A percentile compares a stretch with the other conserved stretches of the same genome.
Conservation (phyloP, 1,140 invertebrate species). For the Drosophila cardini region DNA sequence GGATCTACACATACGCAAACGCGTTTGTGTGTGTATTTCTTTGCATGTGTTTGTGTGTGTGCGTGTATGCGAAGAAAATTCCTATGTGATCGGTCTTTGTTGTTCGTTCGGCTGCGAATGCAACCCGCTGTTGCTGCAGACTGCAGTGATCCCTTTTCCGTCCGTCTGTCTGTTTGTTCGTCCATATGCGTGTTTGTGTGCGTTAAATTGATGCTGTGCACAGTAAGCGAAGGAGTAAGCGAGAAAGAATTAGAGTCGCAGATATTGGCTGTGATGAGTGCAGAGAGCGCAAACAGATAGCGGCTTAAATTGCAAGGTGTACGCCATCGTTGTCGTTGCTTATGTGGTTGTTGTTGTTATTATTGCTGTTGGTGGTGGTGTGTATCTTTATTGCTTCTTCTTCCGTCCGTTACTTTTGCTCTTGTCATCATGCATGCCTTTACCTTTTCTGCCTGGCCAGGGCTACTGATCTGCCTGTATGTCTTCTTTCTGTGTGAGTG, state of each 20-base stretch:
- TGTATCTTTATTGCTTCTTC: slow-evolving; percentile 80
- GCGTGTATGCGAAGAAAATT: slow-evolving; percentile 57
- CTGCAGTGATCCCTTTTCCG: slow-evolving; percentile 47
- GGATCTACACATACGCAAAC: slow-evolving; percentile 41
- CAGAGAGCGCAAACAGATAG: slow-evolving; percentile 68
- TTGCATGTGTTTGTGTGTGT: slow-evolving; percentile 12
- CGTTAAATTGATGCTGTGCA: slow-evolving; percentile 42
- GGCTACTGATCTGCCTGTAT: slow-evolving; percentile 52
- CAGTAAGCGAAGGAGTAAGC: slow-evolving; percentile 3
- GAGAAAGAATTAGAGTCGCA: slow-evolving; percentile 17
- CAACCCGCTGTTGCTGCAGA: slow-evolving; percentile 20
- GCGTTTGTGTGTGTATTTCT: neutral
- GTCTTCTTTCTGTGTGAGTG: neutral
- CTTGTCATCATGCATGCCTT: slow-evolving; percentile 64
- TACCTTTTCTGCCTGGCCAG: slow-evolving; percentile 45
- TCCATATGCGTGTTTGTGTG: slow-evolving; percentile 9
- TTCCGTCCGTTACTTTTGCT: slow-evolving; percentile 78
- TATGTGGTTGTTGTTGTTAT: slow-evolving; percentile 33
- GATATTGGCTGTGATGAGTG: slow-evolving; percentile 31
- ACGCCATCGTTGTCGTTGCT: slow-evolving; percentile 56
- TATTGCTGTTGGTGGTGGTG: slow-evolving; percentile 59
- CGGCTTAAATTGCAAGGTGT: slow-evolving; percentile 82
- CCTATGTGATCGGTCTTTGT: slow-evolving; percentile 67
- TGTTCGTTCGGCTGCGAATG: slow-evolving; percentile 40
- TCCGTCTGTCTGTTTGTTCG: slow-evolving; percentile 4